Evolutionary conservation across 1,140 invertebrate genomes (phyloP).

Genomic region (Leptinotarsa lineolata): DNA sequence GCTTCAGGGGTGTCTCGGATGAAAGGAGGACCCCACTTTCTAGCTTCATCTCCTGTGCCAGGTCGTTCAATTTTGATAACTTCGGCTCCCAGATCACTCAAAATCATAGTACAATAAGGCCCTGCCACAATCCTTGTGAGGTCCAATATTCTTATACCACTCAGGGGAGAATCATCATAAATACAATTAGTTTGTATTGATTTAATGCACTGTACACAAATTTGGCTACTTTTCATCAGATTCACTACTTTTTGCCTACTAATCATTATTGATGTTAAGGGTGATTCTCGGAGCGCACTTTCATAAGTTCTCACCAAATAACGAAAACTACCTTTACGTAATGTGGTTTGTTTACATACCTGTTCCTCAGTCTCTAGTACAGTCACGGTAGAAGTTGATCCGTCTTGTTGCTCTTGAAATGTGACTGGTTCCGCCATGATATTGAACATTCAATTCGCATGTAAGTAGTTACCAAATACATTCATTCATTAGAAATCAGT

Average conservation of each 20-base stretch:
- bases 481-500: not conserved
- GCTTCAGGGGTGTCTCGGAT: slow-evolving; percentile 71
- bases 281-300: no score
- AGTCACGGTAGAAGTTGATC: slow-evolving; percentile 47
- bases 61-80: slow-evolving; percentile 88
- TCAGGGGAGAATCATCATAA: slow-evolving; percentile 48
- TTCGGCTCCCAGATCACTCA: slow-evolving; percentile 93
- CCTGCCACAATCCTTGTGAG: slow-evolving; percentile 81
- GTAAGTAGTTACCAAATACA: slow-evolving; percentile 22
- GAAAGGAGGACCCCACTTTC: slow-evolving; percentile 94
- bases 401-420: slow-evolving; percentile 42
- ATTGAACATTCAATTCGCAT: not conserved
- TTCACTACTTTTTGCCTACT: no score
- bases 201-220: slow-evolving; percentile 12
- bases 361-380: slow-evolving; percentile 46
- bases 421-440: slow-evolving; percentile 49
- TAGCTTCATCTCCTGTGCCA: slow-evolving; percentile 83
- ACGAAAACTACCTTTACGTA: slow-evolving; percentile 2
- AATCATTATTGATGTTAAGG: no score
- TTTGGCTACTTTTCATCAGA: not conserved
- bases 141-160: slow-evolving; percentile 78
- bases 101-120: slow-evolving; percentile 90
- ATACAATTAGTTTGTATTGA: slow-evolving; percentile 8
- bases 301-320: no score
- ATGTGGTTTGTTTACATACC: slow-evolving; percentile 37